Evolutionary conservation across 2,797 vertebrate species (phyloP).

Genomic region (Coilia nasus): DNA sequence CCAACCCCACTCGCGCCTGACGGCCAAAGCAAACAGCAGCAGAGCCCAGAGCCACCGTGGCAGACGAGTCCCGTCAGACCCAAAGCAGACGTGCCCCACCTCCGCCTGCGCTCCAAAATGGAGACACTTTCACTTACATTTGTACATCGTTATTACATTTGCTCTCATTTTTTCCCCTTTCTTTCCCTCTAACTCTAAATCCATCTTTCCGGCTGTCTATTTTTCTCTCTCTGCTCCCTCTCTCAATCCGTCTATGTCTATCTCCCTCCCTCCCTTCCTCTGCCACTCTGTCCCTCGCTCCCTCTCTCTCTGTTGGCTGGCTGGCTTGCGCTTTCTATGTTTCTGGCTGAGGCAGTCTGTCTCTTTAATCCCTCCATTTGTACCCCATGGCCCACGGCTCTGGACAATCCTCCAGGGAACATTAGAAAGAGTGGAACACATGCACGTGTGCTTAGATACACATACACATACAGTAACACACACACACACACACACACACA

Average conservation of each 20-base stretch:
- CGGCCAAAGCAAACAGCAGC: not conserved
- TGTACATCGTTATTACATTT: not conserved
- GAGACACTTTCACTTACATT: not conserved
- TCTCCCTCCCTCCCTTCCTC: not conserved
- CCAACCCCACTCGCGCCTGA: not conserved
- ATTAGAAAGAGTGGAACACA: not conserved
- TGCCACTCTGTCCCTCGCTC: not conserved
- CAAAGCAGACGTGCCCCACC: not conserved
- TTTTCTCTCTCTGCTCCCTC: too few species aligned
- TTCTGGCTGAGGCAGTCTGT: not conserved
- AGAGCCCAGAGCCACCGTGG: not conserved
- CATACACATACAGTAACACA: not conserved
- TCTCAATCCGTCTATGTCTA: not conserved
- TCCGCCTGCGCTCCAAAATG: not conserved
- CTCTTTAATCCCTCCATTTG: not conserved
- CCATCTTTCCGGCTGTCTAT: too few species aligned
- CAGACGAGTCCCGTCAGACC: not conserved
- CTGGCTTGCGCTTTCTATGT: not conserved
- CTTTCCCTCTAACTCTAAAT: not conserved
- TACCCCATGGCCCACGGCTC: not conserved
- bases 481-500: not conserved
- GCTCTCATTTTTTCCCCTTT: not conserved
- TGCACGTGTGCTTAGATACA: not conserved
- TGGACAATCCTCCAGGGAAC: not conserved
- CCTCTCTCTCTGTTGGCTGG: not conserved